Evolutionary conservation across 2,888 invertebrate genomes (phyloP).

Genomic region (Erpobdella octoculata): DNA sequence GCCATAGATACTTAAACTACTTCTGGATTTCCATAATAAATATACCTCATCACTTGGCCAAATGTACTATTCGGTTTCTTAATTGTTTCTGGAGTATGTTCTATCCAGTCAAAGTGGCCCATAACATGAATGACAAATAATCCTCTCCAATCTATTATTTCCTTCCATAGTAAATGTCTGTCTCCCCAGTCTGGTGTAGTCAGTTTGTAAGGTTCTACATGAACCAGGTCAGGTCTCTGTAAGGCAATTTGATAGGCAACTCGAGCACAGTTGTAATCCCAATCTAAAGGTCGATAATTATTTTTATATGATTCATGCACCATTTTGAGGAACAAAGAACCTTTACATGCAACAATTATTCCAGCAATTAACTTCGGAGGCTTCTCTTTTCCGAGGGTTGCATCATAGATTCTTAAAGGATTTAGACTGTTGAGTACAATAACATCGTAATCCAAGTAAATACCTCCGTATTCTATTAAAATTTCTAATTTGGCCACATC

Average conservation of each 20-base stretch:
- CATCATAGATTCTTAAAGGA: constrained; percentile 34
- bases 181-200: constrained; percentile 36
- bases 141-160: constrained; percentile 35
- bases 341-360: constrained; percentile 33
- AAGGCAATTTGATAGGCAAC: constrained; percentile 34
- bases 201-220: constrained; percentile 32
- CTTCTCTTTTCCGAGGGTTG: constrained; percentile 35
- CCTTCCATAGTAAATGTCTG: constrained; percentile 32
- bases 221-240: constrained; percentile 33
- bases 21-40: constrained; percentile 35
- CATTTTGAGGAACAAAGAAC: constrained; percentile 33
- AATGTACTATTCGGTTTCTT: constrained; percentile 32
- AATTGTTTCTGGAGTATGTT: constrained; percentile 32
- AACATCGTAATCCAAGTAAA: constrained; percentile 39
- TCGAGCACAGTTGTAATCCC: constrained; percentile 37
- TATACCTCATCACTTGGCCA: constrained; percentile 35
- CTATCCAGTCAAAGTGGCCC: constrained; percentile 31
- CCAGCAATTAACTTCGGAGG: constrained; percentile 36
- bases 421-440: constrained; percentile 35
- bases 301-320: constrained; percentile 34
- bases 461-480: constrained; percentile 37
- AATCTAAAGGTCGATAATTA: constrained; percentile 35
- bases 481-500: constrained; percentile 37
- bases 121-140: constrained; percentile 36
- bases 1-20: no score